Evolutionary conservation across 2,113 vertebrate species (phyloP), one percentile per base, ranked within the genome.

Genomic region (Seriola rivoliana): DNA sequence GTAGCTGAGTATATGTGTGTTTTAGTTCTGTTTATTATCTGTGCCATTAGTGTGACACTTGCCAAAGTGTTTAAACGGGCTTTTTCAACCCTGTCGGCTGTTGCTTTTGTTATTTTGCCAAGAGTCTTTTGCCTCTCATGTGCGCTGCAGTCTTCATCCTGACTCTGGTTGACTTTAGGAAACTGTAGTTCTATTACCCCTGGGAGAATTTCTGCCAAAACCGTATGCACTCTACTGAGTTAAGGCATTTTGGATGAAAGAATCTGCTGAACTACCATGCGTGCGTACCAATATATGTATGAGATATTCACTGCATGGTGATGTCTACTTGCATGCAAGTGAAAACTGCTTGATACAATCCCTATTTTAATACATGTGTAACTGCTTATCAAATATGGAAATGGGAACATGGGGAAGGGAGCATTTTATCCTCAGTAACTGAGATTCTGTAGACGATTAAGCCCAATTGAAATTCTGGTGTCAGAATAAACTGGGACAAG

Each of bases 91-190:
- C 16, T 63, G 38, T 46, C 32, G 36, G 36, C 80, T 68, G 32
- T 25, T 64, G 57, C 10, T 40, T 69, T 65, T 19, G 52, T 50
- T 16, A n/a, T 38, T 55, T 50, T 78, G 50, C 40, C 50, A 42
- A 57, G 46, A 54, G 38, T 48, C 19, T n/a, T 67, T 73, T 38
- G 34, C 19, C 19, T 68, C 40, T 32, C 36, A 57, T 29, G 32
- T 75, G 50, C 23, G 19, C 25, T 10, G 12, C 36, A 8, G 21
- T 64, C 34, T 19, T 58, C 38, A 65, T 66, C 25, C 67, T 40
- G 12, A 21, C 40, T 34, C 21, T 17, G 52, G 19, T 59, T 48
- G 55, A 59, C 59, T 65, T 58, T 2, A 44, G 23, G 42, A 42
- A 44, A 14, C 11, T 57, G 23, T 55, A 54, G 19, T 42, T 3